These are phyloP conservation scores for Aplocera efformata DNA, from an alignment of 2,888 invertebrate genomes.

Conservation along the genomic window DNA sequence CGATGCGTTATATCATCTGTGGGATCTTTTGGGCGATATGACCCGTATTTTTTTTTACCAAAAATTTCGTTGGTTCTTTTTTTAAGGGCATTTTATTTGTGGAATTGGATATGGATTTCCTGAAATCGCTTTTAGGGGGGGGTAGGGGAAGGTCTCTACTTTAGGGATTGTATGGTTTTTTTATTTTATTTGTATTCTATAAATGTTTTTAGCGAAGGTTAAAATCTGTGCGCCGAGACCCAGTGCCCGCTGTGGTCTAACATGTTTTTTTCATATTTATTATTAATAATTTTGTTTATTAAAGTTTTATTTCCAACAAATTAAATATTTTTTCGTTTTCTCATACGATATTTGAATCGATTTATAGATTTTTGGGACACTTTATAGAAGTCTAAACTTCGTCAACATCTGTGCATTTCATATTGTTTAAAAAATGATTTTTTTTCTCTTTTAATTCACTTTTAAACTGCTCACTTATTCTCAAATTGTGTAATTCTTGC, in stretches of 20 bases:
- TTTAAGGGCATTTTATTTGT: constrained; percentile 37
- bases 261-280: constrained; percentile 2
- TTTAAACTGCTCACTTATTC: too few species aligned
- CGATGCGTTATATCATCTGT: constrained; percentile 32
- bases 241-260: background rate
- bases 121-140: constrained; percentile 22
- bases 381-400: constrained; percentile 20
- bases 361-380: constrained; percentile 8
- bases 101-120: constrained; percentile 35
- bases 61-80: constrained; percentile 26
- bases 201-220: background rate
- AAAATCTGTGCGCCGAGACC: background rate
- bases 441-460: too few species aligned
- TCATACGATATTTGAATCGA: background rate
- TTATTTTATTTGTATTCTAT: constrained; percentile 7
- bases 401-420: too few species aligned
- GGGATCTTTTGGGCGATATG: constrained; percentile 2
- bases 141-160: background rate
- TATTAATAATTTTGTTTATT: constrained; percentile 1
- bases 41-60: constrained; percentile 8
- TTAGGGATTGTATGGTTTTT: constrained; percentile 4
- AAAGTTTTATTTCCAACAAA: constrained; percentile 28
- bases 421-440: background rate
- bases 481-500: too few species aligned
- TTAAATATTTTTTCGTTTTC: constrained; percentile 1